Evolutionary conservation across 2,113 vertebrate species (phyloP).

Genomic region (Noctilio leporinus): DNA sequence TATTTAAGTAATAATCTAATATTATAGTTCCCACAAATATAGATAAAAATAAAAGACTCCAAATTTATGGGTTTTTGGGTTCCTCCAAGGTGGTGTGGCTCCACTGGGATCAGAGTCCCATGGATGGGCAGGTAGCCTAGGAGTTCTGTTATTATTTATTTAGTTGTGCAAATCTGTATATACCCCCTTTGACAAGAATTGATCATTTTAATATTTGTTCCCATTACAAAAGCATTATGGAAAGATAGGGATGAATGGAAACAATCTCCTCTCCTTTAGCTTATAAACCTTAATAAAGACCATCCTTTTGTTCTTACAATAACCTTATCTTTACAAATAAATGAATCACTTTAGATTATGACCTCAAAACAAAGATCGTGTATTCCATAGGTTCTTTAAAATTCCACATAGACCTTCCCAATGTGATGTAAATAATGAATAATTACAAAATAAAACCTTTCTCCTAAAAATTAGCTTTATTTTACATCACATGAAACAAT

Average conservation of each 20-base stretch:
- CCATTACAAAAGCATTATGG: slow-evolving; percentile 42
- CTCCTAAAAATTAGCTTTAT: slow-evolving; percentile 48
- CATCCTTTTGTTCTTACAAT: slow-evolving; percentile 64
- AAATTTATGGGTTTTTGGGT: neutral
- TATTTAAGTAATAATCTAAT: neutral
- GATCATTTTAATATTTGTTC: slow-evolving; percentile 66
- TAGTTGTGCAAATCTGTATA: slow-evolving; percentile 42
- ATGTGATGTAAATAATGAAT: slow-evolving; percentile 2
- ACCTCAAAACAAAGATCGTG: neutral
- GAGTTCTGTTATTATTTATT: slow-evolving; percentile 34
- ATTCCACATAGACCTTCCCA: neutral
- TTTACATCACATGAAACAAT: slow-evolving; percentile 53
- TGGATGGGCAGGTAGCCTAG: neutral
- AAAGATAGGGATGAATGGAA: slow-evolving; percentile 45
- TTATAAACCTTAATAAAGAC: slow-evolving; percentile 68
- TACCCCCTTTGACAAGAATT: slow-evolving; percentile 61
- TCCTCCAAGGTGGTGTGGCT: neutral
- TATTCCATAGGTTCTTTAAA: slow-evolving; percentile 24
- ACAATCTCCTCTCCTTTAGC: slow-evolving; percentile 60
- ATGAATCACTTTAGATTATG: slow-evolving; percentile 40
- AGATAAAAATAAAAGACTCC: neutral
- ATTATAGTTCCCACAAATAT: neutral
- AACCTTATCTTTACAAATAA: slow-evolving; percentile 53
- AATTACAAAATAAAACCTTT: slow-evolving; percentile 44
- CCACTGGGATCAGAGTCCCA: neutral